Percentiles rank a stretch among this genome's conserved stretches.
phyloP scores from a whole-genome alignment of 64 coral and sea anemone species.

The Anthopleura sola region DNA sequence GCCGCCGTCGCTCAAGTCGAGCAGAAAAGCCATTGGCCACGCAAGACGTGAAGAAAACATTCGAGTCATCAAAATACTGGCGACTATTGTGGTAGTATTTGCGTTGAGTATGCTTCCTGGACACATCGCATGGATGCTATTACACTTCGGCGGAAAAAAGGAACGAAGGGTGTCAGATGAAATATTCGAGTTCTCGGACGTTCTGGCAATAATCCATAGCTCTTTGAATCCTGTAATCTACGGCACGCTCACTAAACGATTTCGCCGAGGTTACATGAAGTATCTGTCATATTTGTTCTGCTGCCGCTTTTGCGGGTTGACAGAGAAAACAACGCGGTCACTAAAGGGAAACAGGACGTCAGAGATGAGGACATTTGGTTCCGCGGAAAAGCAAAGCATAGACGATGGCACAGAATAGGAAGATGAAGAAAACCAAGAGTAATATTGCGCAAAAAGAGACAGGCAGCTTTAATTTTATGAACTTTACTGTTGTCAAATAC shows the following conservation, averaged over 20 bases:
- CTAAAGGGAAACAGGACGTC: slow-evolving; percentile 8
- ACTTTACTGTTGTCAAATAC: background rate
- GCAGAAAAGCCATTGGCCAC: slow-evolving; percentile 2
- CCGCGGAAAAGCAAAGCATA: background rate
- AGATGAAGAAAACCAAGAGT: background rate
- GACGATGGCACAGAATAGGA: background rate
- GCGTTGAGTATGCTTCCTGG: slow-evolving; percentile 53
- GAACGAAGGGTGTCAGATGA: background rate
- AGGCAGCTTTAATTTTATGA: background rate
- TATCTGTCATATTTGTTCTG: slow-evolving; percentile 41
- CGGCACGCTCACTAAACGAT: slow-evolving; percentile 57
- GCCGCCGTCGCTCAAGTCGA: slow-evolving; percentile 9
- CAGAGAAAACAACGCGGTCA: background rate
- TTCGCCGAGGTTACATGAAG: slow-evolving; percentile 46
- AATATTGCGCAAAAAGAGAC: background rate
- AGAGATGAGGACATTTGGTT: slow-evolving; percentile 19
- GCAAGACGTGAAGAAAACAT: slow-evolving; percentile 45
- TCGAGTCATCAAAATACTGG: slow-evolving; percentile 46
- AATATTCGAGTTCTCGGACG: slow-evolving; percentile 54
- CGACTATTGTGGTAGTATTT: slow-evolving; percentile 49
- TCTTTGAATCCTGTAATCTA: slow-evolving; percentile 56
- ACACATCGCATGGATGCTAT: slow-evolving; percentile 49
- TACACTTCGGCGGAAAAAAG: slow-evolving; percentile 51
- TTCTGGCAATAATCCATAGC: slow-evolving; percentile 45
- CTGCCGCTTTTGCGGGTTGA: background rate